A percentile compares a stretch with the other conserved stretches of the same genome.
Evolutionary conservation across 2,888 invertebrate species (phyloP).

Genomic region (Seira sanloemensis): DNA sequence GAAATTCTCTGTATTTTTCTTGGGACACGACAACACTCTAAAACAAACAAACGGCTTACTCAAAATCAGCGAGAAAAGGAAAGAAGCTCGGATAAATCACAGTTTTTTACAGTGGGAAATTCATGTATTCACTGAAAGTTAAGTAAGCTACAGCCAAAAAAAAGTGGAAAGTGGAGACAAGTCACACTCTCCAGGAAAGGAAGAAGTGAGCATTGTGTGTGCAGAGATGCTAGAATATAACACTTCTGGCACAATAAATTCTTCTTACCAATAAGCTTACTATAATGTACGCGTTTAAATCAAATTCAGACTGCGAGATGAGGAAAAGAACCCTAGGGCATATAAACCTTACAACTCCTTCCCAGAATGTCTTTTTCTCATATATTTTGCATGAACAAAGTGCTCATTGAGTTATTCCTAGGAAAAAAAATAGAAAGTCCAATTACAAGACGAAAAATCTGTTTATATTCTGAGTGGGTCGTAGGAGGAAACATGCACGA

Average conservation of each 20-base stretch:
- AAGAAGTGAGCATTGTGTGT: slow-evolving; percentile 18
- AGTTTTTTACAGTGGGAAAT: not conserved
- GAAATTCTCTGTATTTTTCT: too few relatives aligned
- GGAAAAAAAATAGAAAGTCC: slow-evolving; percentile 17
- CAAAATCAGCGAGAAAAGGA: too few relatives aligned
- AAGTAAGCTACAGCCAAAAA: not conserved
- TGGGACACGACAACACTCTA: too few relatives aligned
- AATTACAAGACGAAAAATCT: slow-evolving; percentile 41
- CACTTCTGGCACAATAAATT: not conserved
- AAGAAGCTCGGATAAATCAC: too few relatives aligned
- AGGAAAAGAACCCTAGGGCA: slow-evolving; percentile 29
- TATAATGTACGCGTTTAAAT: not conserved
- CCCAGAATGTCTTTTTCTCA: not conserved
- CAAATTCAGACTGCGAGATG: not conserved
- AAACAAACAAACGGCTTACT: too few relatives aligned
- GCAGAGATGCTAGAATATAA: not conserved
- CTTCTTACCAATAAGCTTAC: not conserved
- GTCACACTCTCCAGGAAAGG: not conserved
- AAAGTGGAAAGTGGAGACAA: not conserved
- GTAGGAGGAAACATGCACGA: slow-evolving; percentile 5
- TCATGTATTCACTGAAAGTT: not conserved
- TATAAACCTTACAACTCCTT: not conserved
- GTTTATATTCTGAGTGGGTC: slow-evolving; percentile 24
- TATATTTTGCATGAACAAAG: not conserved
- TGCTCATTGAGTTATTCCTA: not conserved